These are phyloP conservation scores for Xanthia icteritia DNA, from an alignment of 2,888 invertebrate species.

Conservation along the genomic window DNA sequence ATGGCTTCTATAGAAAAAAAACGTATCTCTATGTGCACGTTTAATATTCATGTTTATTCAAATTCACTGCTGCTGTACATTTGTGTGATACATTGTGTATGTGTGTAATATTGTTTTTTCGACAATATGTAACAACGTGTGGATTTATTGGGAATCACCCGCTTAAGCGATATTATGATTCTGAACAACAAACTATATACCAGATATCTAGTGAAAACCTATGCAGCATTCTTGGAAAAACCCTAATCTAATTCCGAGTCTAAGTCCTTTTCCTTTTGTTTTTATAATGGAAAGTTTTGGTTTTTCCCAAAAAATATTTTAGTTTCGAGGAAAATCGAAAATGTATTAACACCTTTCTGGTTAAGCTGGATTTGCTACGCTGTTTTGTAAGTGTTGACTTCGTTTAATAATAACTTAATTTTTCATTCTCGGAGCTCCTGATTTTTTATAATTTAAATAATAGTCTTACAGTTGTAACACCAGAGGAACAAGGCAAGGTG, in stretches of 20 bases:
- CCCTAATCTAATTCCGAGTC: too few relatives aligned
- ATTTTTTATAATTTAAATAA: neutral
- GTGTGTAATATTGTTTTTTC: neutral
- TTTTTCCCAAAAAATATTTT: neutral
- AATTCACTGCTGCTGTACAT: neutral
- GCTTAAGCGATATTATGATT: neutral
- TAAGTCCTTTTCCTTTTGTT: neutral
- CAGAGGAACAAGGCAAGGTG: neutral
- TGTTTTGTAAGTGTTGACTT: neutral
- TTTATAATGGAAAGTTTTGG: too few relatives aligned
- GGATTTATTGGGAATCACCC: neutral
- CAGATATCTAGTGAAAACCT: neutral
- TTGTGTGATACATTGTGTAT: neutral
- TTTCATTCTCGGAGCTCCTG: neutral
- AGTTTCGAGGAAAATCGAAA: neutral
- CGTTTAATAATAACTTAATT: neutral
- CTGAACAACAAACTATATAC: neutral
- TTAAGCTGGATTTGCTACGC: neutral
- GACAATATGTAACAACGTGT: neutral
- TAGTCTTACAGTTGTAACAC: neutral
- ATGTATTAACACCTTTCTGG: neutral
- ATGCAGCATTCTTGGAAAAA: neutral
- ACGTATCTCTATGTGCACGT: neutral
- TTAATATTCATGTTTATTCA: constrained; percentile 30
- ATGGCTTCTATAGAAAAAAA: constrained; percentile 34